These are phyloP conservation scores for Ctenodactylus gundi DNA, from an alignment of 2,113 vertebrate genomes.

Conservation along the genomic window DNA sequence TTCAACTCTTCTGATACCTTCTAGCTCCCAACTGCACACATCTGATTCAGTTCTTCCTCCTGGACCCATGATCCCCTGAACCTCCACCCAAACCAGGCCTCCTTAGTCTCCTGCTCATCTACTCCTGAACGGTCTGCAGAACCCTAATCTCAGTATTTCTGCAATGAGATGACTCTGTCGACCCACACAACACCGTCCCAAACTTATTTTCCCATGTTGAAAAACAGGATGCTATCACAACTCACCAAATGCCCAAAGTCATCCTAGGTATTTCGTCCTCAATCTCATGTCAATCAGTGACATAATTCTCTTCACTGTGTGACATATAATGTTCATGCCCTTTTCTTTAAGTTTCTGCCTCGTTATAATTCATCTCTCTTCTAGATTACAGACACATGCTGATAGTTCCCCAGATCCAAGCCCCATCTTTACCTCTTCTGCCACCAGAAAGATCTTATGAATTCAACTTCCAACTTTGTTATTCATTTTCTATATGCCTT, in stretches of 20 bases:
- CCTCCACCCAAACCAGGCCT: too few relatives aligned
- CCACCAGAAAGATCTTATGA: not conserved
- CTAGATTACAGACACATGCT: not conserved
- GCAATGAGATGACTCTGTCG: not conserved
- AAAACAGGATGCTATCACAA: not conserved
- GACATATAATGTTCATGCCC: not conserved
- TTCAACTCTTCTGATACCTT: not conserved
- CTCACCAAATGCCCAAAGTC: not conserved
- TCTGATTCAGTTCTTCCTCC: not conserved
- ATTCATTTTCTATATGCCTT: not conserved
- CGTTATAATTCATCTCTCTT: not conserved
- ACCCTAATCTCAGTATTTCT: not conserved
- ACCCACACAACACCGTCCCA: not conserved
- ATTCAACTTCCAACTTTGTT: not conserved
- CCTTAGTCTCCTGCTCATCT: not conserved
- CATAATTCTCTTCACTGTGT: not conserved
- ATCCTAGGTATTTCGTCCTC: too few relatives aligned
- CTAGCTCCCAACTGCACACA: rapidly evolving
- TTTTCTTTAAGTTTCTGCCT: not conserved
- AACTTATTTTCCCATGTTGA: not conserved
- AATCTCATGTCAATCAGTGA: rapidly evolving
- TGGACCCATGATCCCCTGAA: not conserved
- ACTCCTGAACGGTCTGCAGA: not conserved
- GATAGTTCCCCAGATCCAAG: not conserved
- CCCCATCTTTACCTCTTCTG: not conserved